Conservation (phyloP, 2,888 invertebrate genomes). For the Onthophagus sagittarius region DNA sequence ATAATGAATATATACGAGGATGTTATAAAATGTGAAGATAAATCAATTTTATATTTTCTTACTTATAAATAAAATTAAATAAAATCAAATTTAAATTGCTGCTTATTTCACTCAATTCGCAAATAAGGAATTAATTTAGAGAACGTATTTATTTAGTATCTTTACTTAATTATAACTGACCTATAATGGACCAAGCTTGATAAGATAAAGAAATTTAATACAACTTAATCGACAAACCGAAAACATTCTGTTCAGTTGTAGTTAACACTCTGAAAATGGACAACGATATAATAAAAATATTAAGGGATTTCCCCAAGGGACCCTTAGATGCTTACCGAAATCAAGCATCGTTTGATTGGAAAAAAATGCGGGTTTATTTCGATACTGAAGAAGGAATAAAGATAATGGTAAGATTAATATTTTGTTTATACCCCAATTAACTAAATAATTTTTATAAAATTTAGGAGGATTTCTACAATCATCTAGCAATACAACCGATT, state of each 20-base stretch:
- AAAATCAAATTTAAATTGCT: too few relatives aligned
- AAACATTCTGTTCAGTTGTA: background rate
- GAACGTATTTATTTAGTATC: background rate
- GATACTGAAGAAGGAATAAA: constrained; percentile 53
- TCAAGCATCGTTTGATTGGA: constrained; percentile 65
- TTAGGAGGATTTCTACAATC: constrained; percentile 20
- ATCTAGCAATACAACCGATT: constrained; percentile 23
- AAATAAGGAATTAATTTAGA: background rate
- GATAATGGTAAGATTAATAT: constrained; percentile 48
- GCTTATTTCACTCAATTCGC: too few relatives aligned
- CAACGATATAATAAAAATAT: constrained; percentile 24
- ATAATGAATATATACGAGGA: background rate
- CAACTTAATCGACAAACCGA: background rate
- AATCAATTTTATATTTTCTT: too few relatives aligned
- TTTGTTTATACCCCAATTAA: too few relatives aligned
- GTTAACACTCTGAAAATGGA: background rate
- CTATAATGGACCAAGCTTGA: background rate
- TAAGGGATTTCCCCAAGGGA: constrained; percentile 58
- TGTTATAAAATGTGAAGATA: background rate
- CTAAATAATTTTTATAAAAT: too few relatives aligned
- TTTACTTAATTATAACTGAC: background rate
- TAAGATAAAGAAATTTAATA: background rate
- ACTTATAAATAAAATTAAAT: too few relatives aligned
- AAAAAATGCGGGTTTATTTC: constrained; percentile 54
- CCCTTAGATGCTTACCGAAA: constrained; percentile 63